Percentiles rank a stretch among this genome's conserved stretches.
Evolutionary conservation across 2,888 invertebrate genomes (phyloP).

Genomic region (Diploptera punctata): DNA sequence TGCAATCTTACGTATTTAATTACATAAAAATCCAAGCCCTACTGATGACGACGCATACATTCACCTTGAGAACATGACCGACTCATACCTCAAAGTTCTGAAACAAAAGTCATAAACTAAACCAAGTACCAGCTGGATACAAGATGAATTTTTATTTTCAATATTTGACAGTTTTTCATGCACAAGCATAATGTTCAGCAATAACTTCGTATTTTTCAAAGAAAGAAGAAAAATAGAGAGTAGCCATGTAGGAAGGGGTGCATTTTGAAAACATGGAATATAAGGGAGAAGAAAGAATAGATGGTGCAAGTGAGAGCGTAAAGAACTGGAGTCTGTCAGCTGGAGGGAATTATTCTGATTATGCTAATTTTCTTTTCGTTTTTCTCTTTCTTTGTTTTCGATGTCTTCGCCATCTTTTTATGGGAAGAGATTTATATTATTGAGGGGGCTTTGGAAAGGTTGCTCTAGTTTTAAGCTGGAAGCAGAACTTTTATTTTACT

Average conservation of each 20-base stretch:
- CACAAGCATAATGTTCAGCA: constrained; percentile 1
- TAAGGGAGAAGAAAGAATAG: too few relatives aligned
- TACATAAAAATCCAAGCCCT: too few relatives aligned
- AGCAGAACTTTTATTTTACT: too few relatives aligned
- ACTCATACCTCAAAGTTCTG: too few relatives aligned
- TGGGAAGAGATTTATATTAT: constrained; percentile 18
- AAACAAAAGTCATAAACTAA: too few relatives aligned
- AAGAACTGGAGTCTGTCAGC: constrained; percentile 40
- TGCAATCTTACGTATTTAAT: too few relatives aligned
- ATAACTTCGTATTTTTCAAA: constrained; percentile 18
- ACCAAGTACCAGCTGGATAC: constrained; percentile 14
- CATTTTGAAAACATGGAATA: constrained; percentile 26
- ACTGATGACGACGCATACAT: too few relatives aligned
- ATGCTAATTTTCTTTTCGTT: constrained; percentile 41
- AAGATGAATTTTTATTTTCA: constrained; percentile 42
- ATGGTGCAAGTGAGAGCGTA: not conserved
- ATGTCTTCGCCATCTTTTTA: constrained; percentile 13
- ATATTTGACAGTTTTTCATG: constrained; percentile 40
- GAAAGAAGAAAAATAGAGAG: constrained; percentile 14
- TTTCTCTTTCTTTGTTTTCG: too few relatives aligned
- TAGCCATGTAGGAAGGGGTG: constrained; percentile 17
- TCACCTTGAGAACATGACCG: too few relatives aligned
- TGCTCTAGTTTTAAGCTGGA: not conserved
- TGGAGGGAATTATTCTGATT: constrained; percentile 43
- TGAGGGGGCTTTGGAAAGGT: constrained; percentile 5